Evolutionary conservation across 2,113 vertebrate genomes (phyloP), one percentile per base, ranked within the genome.

Genomic region (Microtus montanus): DNA sequence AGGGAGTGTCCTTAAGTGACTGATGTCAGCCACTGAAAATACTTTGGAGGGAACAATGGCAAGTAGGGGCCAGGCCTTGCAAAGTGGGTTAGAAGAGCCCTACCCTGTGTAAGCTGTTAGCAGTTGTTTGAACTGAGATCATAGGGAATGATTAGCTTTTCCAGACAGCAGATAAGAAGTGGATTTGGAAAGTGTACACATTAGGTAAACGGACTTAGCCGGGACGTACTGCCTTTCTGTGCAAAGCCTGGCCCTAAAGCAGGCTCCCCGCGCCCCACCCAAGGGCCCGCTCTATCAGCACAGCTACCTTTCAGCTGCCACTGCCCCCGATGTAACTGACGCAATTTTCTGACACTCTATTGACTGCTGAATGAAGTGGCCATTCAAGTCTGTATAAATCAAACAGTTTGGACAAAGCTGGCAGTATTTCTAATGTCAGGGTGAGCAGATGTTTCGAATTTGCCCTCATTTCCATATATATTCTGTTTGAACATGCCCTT

Each of bases 361-460:
- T 98, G 98, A 98, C 96, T 97, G 58, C 93, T 96, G 97, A 97
- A 98, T 97, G 96, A 97, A 98, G 98, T 98, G 97, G 97, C 98
- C 98, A 97, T 99, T 99, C 96, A 99, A 98, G 96, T 98, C 99
- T 98, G 95, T 98, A 97, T 98, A 98, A 98, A 98, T 98, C 98
- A 98, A 98, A 96, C 98, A 92, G 87, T 98, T 98, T 97, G 98
- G 97, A 98, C 97, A 97, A 98, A 98, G 96, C 97, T 98, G 97
- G 97, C 97, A 95, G 96, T 98, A 98, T 98, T 99, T 98, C 98
- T 97, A 96, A 98, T 98, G 98, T 99, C 98, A 98, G 97, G 95
- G 96, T 97, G 98, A 99, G 99, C 99, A 99, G 99, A 99, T 99
- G 99, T 99, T 98, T 98, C 96, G 98, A 98, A 99, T 99, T 98